Evolutionary conservation across 2,797 vertebrate species (phyloP), one percentile per base, ranked within the genome.

Genomic region (Pterois miles): DNA sequence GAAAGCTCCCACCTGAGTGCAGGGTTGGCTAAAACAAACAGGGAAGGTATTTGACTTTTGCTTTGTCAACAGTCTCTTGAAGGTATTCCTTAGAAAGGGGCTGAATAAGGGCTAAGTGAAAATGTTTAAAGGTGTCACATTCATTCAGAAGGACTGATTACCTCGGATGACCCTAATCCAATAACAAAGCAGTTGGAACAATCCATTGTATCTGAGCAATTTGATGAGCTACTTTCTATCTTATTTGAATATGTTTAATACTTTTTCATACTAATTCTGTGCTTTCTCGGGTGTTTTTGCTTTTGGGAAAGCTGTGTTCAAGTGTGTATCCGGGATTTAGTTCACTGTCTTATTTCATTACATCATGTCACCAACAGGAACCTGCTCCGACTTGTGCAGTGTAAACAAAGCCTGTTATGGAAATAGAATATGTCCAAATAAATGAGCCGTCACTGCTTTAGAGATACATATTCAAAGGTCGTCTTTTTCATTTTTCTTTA

Each of bases 311-410:
- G n/a, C 31, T 40, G 33, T 33, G 31, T 14, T 67, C 11, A 16
- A 25, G 3, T 11, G 6, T 22, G 2, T 10, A n/a, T 4, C 22
- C 43, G 8, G 10, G 5, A 5, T 11, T 68, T 0, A 12, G 8
- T 16, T 48, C 8, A 13, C 34, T 63, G 25, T n/a, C n/a, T n/a
- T n/a, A n/a, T n/a, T n/a, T n/a, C n/a, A n/a, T n/a, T n/a, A n/a
- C n/a, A n/a, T n/a, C n/a, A 29, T 69, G 8, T 20, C 18, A 62
- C 29, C 40, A 71, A 11, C 52, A 62, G 16, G 34, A 76, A 76
- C 84, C 22, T 71, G 74, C 43, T 36, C 38, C 25, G 60, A 80
- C 77, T n/a, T 48, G 27, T 76, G n/a, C 38, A 76, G n/a, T 74
- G 27, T 82, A 76, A 76, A 71, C 71, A 66, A 31, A 9, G 40